Percentiles rank a stretch among this genome's conserved stretches.
phyloP scores from a whole-genome alignment of 2,113 vertebrate genomes.

The Gobio gobio region DNA sequence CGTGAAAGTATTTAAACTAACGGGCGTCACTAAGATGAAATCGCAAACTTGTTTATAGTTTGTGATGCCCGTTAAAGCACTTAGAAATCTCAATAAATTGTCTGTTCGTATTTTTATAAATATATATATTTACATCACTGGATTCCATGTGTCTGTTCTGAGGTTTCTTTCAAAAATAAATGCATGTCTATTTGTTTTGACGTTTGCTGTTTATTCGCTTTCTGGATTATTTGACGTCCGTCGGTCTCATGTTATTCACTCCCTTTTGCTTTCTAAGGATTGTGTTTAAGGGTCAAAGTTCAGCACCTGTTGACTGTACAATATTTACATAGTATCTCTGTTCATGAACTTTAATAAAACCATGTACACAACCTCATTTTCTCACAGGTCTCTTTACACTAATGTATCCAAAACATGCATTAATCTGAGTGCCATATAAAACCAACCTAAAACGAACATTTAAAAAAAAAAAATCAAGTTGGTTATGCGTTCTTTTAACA shows the following conservation, averaged over 20 bases:
- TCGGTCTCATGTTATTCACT: background rate
- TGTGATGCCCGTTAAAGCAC: constrained; percentile 48
- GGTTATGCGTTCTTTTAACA: background rate
- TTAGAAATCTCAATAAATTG: constrained; percentile 28
- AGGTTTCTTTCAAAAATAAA: constrained; percentile 57
- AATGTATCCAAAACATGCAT: background rate
- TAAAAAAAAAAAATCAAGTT: no score
- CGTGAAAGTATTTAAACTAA: constrained; percentile 4
- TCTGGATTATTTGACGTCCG: constrained; percentile 7
- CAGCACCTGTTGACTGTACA: constrained; percentile 58
- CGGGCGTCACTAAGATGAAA: background rate
- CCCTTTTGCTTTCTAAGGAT: constrained; percentile 44
- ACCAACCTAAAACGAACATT: no score
- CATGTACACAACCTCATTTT: constrained; percentile 47
- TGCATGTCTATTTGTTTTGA: constrained; percentile 51
- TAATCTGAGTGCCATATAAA: background rate
- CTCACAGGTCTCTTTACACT: background rate
- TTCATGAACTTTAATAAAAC: constrained; percentile 69
- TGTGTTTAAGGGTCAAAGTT: constrained; percentile 31
- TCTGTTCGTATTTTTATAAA: constrained; percentile 49
- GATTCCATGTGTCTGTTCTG: constrained; percentile 15
- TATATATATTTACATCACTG: background rate
- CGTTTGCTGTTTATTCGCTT: constrained; percentile 38
- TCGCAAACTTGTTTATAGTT: constrained; percentile 25
- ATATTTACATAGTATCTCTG: constrained; percentile 58